A percentile compares a stretch with the other conserved stretches of the same genome.
Evolutionary conservation across 1,140 invertebrate genomes (phyloP).

Genomic region (Brachionus koreanus): DNA sequence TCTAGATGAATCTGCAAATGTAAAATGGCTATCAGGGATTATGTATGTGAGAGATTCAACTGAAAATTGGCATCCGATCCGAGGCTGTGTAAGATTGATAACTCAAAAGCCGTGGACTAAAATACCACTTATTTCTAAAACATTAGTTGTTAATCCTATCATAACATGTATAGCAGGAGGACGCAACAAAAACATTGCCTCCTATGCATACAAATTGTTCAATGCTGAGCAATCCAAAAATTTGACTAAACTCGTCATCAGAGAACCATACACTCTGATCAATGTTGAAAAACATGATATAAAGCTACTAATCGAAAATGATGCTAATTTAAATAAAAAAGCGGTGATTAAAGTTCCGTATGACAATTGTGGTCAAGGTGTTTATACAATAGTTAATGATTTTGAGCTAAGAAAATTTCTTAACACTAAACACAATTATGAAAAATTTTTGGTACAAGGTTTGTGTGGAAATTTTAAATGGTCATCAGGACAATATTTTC

Average conservation of each 20-base stretch:
- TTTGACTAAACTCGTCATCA: neutral
- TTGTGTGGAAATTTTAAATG: conserved; percentile 32
- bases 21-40: neutral
- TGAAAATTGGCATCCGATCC: conserved; percentile 9
- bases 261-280: neutral
- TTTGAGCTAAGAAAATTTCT: conserved; percentile 10
- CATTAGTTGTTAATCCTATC: conserved; percentile 2
- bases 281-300: conserved; percentile 6
- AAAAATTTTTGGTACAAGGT: conserved; percentile 22
- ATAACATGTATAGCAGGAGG: conserved; percentile 26
- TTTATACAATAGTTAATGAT: conserved; percentile 35
- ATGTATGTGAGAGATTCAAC: neutral
- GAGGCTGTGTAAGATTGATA: neutral
- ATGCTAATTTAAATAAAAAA: neutral
- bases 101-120: conserved; percentile 35
- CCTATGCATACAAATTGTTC: conserved; percentile 19
- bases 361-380: conserved; percentile 31
- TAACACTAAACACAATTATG: neutral
- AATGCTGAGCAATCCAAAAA: conserved; percentile 16
- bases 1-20: neutral
- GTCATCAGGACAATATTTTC: conserved; percentile 11
- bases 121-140: conserved; percentile 24
- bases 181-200: conserved; percentile 10
- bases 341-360: conserved; percentile 30
- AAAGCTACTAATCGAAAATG: neutral